Conservation (phyloP, 2,797 vertebrate genomes). For the Carapus acus region DNA sequence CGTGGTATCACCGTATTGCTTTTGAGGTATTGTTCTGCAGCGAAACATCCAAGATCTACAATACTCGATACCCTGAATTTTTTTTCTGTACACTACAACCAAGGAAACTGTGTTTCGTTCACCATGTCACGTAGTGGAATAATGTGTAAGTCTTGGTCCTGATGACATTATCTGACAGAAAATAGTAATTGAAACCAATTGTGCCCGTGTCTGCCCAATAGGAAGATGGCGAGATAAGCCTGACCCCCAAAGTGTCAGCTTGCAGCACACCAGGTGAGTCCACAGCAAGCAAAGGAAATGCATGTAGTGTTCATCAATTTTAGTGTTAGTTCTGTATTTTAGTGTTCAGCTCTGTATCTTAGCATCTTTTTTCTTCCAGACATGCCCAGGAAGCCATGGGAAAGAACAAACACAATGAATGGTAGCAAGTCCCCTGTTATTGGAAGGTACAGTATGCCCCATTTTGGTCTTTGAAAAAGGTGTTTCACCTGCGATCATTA, state of each 20-base stretch:
- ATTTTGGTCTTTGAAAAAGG: neutral
- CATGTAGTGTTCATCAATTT: too few species aligned
- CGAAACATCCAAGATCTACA: too few species aligned
- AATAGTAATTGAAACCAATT: too few species aligned
- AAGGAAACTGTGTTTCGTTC: too few species aligned
- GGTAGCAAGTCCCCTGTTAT: slow-evolving; percentile 99
- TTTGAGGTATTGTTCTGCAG: too few species aligned
- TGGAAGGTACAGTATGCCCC: slow-evolving; percentile 79
- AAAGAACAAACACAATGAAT: slow-evolving; percentile 93
- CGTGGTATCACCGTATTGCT: too few species aligned
- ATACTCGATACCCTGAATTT: too few species aligned
- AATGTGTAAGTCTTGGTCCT: too few species aligned
- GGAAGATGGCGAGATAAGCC: slow-evolving; percentile 83
- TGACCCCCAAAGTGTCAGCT: slow-evolving; percentile 83
- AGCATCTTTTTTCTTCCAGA: slow-evolving; percentile 65
- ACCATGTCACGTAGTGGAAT: too few species aligned
- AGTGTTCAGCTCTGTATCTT: neutral
- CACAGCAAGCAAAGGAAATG: neutral
- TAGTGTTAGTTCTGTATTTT: neutral
- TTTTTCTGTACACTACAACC: too few species aligned
- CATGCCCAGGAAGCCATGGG: slow-evolving; percentile 96
- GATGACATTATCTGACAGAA: too few species aligned
- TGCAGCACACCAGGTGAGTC: slow-evolving; percentile 93
- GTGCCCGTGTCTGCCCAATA: slow-evolving; percentile 62
- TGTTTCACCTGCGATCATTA: neutral